These are phyloP conservation scores for Drosophila prosaltans DNA, from an alignment of 1,140 invertebrate genomes.

Conservation along the genomic window DNA sequence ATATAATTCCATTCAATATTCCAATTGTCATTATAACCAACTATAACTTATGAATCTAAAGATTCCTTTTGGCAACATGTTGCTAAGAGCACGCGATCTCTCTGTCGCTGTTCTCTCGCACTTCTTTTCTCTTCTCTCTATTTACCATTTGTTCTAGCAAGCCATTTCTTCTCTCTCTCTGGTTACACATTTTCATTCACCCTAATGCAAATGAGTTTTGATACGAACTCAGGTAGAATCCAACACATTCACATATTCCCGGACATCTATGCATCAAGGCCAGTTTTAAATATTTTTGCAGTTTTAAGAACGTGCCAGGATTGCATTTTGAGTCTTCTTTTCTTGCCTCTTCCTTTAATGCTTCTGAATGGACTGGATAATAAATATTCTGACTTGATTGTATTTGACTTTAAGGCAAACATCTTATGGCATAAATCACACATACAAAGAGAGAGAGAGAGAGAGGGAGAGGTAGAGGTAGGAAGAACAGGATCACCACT, in stretches of 20 bases:
- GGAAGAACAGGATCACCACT: constrained; percentile 21
- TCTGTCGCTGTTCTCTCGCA: background rate
- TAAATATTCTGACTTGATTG: constrained; percentile 65
- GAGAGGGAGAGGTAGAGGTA: constrained; percentile 11
- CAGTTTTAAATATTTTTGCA: background rate
- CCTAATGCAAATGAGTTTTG: constrained; percentile 39
- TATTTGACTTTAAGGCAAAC: constrained; percentile 66
- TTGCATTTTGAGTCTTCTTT: constrained; percentile 16
- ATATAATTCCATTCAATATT: no score
- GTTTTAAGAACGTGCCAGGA: constrained; percentile 45
- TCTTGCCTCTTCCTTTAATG: constrained; percentile 17
- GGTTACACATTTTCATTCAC: constrained; percentile 16
- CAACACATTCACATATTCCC: background rate
- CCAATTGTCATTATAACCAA: no score
- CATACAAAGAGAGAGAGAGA: constrained; percentile 28
- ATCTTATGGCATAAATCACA: constrained; percentile 68
- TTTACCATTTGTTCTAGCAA: background rate
- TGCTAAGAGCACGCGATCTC: background rate
- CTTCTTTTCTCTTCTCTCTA: background rate
- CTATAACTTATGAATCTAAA: background rate
- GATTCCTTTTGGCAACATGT: constrained; percentile 11
- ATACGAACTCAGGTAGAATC: constrained; percentile 31
- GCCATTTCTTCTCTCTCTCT: background rate
- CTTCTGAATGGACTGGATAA: constrained; percentile 25
- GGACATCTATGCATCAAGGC: background rate